Evolutionary conservation across 2,113 vertebrate species (phyloP), one percentile per base, ranked within the genome.

Genomic region (Pampusana beccarii): DNA sequence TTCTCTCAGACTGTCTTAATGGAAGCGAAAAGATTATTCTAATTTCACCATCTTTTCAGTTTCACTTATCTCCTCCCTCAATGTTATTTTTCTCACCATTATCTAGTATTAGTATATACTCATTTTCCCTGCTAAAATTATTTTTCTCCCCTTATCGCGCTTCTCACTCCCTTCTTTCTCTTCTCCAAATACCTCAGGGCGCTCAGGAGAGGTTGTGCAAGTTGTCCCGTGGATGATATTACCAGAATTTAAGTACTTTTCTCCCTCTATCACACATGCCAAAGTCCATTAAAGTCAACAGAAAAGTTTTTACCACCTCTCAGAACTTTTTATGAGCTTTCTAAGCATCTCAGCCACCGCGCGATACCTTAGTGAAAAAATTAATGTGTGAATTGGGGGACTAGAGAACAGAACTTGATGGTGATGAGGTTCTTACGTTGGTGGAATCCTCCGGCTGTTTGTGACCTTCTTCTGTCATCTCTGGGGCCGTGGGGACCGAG

Each of bases 401-500:
- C 29, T 23, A 29, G 34, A 38, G 72, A 40, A 3, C 1, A 7
- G 3, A 11, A 31, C 4, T 8, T 0, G 1, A 5, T 4, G 44
- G 51, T 1, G 20, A 42, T 1, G 5, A 31, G 48, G 20, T 6
- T 23, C 99, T 99, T 97, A 99, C 99, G 14, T 98, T 99, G 10
- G 99, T 95, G 14, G 99, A 97, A 64, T 99, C 99, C 70, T 99
- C 99, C 2, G 97, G 46, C 26, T 96, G 93, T 93, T 98, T 99
- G 53, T 98, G 98, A 13, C 98, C 98, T 6, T 99, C 99, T 42
- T 99, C 99, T 5, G 97, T 94, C 4, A 98, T 96, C 92, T 99
- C 99, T 0, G 99, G 99, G 16, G 99, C 99, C 1, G 99, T 99
- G 3, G 99, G 99, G 28, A 99, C 99, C 1, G 98, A 99, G 17